Evolutionary conservation across 2,113 vertebrate genomes (phyloP).

Genomic region (Rhegmatorhina hoffmannsi): DNA sequence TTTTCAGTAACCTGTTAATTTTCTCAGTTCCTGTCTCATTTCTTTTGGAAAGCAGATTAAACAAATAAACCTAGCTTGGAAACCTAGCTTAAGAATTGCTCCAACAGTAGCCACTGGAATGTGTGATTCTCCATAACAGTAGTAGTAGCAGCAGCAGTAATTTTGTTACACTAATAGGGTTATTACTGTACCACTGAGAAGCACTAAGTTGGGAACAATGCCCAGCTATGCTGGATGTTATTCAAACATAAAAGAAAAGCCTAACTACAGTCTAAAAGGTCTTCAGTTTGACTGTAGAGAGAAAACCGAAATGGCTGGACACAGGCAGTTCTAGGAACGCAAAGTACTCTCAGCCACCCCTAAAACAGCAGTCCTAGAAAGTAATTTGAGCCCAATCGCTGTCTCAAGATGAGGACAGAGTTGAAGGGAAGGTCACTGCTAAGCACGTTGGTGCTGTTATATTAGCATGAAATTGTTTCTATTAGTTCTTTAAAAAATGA

Average conservation of each 20-base stretch:
- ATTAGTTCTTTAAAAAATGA: background rate
- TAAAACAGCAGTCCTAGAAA: background rate
- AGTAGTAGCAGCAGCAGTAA: background rate
- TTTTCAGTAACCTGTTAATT: accelerated
- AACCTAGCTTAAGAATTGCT: background rate
- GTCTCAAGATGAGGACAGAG: background rate
- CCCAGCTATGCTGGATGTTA: background rate
- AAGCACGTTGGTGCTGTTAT: background rate
- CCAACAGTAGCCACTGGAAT: background rate
- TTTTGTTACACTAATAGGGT: background rate
- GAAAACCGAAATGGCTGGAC: background rate
- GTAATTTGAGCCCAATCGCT: background rate
- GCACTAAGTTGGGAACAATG: background rate
- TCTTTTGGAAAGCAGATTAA: background rate
- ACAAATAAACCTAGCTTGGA: background rate
- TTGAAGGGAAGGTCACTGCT: background rate
- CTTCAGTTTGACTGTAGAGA: background rate
- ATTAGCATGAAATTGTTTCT: background rate
- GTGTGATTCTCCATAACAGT: background rate
- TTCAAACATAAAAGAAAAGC: background rate
- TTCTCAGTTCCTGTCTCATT: background rate
- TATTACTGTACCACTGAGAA: background rate
- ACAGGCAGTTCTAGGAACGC: background rate
- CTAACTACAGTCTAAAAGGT: background rate
- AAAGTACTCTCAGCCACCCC: background rate